Evolutionary conservation across 2,797 vertebrate species (phyloP), one percentile per base, ranked within the genome.

Genomic region (Varecia variegata): DNA sequence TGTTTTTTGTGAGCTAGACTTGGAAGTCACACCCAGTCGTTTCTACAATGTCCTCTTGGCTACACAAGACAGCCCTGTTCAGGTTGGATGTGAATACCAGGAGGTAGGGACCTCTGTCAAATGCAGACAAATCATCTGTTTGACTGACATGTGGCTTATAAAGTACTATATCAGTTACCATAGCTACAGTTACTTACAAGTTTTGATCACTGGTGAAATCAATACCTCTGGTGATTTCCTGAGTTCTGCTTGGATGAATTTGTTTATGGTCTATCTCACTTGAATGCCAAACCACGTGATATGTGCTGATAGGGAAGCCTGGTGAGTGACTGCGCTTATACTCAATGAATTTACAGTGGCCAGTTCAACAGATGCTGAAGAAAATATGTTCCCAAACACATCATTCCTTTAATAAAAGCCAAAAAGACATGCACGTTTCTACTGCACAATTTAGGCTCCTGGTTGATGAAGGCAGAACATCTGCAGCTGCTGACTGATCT

Each of bases 301-400:
- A 0, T 18, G 30, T 1, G 0, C 15, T 23, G 58, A 20, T 32
- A 0, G 0, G 9, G 5, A 20, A n/a, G 23, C 18, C 2, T 7
- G 5, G 54, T 35, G 6, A 50, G 5, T 3, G 9, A 18, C 13
- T 4, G 30, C 13, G 13, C 52, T 70, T 30, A 10, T 17, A 11
- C 5, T 79, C 43, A 21, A 23, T 9, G 17, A 15, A 38, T 15
- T 58, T 43, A 4, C 18, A 25, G 65, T 20, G 71, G 38, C 47
- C 50, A 7, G 47, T 18, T 54, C 30, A 20, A 23, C 0, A 10
- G 67, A 32, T 43, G n/a, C 30, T 27, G 17, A 54, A 47, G 73
- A 62, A 91, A 76, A 62, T 20, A 13, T 7, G 5, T 68, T 47
- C 56, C 86, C 8, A 38, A 58, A 74, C 30, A 0, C 35, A 43